Percentiles rank a stretch among this genome's conserved stretches.
phyloP scores from a whole-genome alignment of 2,113 vertebrate genomes.

The Oxygymnocypris stewartii region DNA sequence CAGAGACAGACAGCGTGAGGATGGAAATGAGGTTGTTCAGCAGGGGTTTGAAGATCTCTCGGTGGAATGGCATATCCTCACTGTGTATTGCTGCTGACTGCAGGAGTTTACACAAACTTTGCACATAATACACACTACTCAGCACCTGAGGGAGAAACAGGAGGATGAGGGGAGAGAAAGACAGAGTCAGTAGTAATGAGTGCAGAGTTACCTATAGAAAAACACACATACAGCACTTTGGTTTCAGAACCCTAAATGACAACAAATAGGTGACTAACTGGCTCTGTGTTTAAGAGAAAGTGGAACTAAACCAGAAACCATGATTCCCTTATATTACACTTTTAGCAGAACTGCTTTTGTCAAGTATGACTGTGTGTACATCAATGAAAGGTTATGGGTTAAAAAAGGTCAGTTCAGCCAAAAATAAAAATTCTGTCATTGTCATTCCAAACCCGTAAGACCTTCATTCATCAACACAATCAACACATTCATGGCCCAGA shows the following conservation, averaged over 20 bases:
- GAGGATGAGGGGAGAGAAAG: conserved; percentile 1
- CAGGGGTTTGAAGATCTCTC: conserved; percentile 79
- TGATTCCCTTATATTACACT: too few species aligned
- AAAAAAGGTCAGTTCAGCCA: neutral
- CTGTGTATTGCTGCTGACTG: conserved; percentile 78
- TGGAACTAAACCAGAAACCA: neutral
- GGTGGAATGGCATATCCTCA: conserved; percentile 73
- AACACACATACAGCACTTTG: neutral
- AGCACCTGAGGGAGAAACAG: conserved; percentile 71
- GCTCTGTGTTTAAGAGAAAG: neutral
- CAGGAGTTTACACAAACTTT: conserved; percentile 81
- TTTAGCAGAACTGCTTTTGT: neutral
- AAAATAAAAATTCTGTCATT: neutral
- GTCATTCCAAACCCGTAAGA: neutral
- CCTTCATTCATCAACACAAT: neutral
- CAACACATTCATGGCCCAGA: too few species aligned
- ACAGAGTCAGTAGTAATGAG: neutral
- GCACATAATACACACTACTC: conserved; percentile 79
- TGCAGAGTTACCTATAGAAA: neutral
- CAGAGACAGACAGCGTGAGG: conserved; percentile 73
- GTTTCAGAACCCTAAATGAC: conserved; percentile 3
- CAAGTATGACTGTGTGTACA: neutral
- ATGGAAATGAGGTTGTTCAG: conserved; percentile 72
- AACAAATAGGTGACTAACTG: conserved; percentile 8
- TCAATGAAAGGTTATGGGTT: neutral